phyloP scores from a whole-genome alignment of 2,888 invertebrate genomes.

The Harpalus rubripes region DNA sequence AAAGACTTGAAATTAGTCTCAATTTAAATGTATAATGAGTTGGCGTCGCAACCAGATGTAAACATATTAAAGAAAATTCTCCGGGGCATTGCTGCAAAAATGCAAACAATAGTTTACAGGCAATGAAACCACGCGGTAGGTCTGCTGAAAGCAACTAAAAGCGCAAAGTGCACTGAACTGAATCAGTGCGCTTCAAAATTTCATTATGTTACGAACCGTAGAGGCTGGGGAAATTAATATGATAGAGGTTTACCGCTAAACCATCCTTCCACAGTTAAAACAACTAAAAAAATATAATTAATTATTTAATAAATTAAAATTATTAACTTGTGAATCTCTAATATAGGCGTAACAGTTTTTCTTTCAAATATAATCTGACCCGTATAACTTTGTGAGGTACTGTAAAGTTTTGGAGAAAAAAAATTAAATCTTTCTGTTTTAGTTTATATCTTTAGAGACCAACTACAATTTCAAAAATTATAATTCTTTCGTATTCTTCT shows the following conservation, averaged over 20 bases:
- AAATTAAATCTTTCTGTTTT: too few relatives aligned
- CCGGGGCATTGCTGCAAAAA: constrained; percentile 15
- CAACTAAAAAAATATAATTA: not conserved
- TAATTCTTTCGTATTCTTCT: too few relatives aligned
- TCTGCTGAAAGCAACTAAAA: constrained; percentile 16
- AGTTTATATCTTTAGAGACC: too few relatives aligned
- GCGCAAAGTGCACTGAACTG: constrained; percentile 42
- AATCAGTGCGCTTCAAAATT: constrained; percentile 26
- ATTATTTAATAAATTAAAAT: too few relatives aligned
- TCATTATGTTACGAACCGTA: not conserved
- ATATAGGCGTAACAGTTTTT: too few relatives aligned
- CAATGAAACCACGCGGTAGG: constrained; percentile 14
- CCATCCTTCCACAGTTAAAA: not conserved
- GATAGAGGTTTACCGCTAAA: not conserved
- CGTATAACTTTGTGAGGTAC: too few relatives aligned
- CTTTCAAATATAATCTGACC: too few relatives aligned
- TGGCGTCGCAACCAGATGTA: constrained; percentile 16
- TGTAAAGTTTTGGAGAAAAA: too few relatives aligned
- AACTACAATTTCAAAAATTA: too few relatives aligned
- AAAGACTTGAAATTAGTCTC: not conserved
- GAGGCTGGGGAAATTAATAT: not conserved
- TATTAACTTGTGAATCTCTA: too few relatives aligned
- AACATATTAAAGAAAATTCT: constrained; percentile 41
- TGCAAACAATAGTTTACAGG: constrained; percentile 36
- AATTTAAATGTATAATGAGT: constrained; percentile 44